Evolutionary conservation across 2,113 vertebrate species (phyloP).

Genomic region (Oreochromis niloticus): DNA sequence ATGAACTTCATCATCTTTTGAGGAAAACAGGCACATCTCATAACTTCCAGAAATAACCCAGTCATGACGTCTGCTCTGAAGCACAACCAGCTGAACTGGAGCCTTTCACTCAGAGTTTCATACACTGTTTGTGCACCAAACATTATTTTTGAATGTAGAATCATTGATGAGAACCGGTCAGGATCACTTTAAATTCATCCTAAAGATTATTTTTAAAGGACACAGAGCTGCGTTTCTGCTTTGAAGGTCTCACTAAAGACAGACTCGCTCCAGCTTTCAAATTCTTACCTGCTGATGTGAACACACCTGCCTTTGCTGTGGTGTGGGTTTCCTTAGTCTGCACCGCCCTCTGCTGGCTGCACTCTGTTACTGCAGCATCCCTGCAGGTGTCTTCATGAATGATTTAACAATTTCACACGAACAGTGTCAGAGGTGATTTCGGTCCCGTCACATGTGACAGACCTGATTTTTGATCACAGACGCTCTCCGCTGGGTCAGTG

Average conservation of each 20-base stretch:
- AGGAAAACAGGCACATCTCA: neutral
- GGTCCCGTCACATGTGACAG: neutral
- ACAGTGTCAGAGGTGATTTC: neutral
- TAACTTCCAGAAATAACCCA: neutral
- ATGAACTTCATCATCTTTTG: neutral
- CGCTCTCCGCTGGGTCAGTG: no score
- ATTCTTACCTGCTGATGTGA: neutral
- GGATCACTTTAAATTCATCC: neutral
- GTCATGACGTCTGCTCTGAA: accelerated
- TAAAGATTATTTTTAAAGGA: neutral
- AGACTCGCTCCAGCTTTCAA: neutral
- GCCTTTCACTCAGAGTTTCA: neutral
- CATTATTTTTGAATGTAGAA: neutral
- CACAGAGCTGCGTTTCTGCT: neutral
- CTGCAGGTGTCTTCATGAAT: neutral
- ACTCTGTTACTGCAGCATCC: neutral
- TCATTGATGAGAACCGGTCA: neutral
- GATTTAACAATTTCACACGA: no score
- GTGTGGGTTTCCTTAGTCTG: neutral
- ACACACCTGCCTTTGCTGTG: neutral
- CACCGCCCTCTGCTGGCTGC: neutral
- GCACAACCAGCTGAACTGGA: neutral
- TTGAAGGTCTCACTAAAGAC: neutral
- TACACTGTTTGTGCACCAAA: neutral
- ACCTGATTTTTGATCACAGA: neutral